Conservation (phyloP, 2,113 vertebrate species). For the Heterochromis multidens region DNA sequence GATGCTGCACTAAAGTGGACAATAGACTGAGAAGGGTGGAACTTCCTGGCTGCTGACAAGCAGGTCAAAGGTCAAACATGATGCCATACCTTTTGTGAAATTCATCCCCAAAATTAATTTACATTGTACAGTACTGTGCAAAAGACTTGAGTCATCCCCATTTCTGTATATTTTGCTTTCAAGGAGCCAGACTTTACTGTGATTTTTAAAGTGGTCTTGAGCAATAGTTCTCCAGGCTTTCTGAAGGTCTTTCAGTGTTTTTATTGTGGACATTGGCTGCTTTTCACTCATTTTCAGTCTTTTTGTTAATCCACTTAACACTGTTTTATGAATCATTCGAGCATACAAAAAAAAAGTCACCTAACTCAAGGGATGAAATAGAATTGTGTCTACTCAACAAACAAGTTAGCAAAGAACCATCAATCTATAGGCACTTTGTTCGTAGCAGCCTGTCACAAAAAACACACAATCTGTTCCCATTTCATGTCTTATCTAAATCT, state of each 20-base stretch:
- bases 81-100: slow-evolving; percentile 40
- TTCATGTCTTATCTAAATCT: not conserved
- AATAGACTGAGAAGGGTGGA: slow-evolving; percentile 75
- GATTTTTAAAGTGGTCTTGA: no score
- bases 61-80: slow-evolving; percentile 68
- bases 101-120: not conserved
- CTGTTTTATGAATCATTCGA: not conserved
- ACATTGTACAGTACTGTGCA: not conserved
- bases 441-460: not conserved
- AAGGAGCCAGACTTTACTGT: not conserved
- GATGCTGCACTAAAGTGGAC: slow-evolving; percentile 62
- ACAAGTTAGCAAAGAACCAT: not conserved
- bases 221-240: no score
- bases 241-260: no score
- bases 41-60: slow-evolving; percentile 73
- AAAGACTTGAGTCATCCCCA: not conserved
- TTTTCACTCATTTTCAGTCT: not conserved
- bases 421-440: not conserved
- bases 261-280: no score
- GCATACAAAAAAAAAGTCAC: not conserved
- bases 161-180: not conserved
- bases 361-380: not conserved
- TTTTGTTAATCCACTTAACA: not conserved
- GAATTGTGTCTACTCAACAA: not conserved
- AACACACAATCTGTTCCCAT: not conserved